Percentiles rank a stretch among this genome's conserved stretches.
These are phyloP conservation scores for Serripes groenlandicus DNA, from an alignment of 2,888 invertebrate species.

Conservation along the genomic window DNA sequence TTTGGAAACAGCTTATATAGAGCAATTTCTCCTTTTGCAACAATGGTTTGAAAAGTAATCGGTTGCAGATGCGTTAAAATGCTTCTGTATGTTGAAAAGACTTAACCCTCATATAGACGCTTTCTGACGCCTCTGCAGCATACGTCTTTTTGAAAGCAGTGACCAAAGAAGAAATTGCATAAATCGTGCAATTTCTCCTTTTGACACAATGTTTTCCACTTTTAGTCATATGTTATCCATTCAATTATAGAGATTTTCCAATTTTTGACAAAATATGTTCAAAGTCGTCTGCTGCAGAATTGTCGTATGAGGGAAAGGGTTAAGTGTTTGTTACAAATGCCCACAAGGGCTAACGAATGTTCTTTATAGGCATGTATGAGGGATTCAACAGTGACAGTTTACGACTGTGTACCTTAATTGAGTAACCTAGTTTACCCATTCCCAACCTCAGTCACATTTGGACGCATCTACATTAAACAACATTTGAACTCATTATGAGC, in stretches of 20 bases:
- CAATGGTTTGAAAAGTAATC: neutral
- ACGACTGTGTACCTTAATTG: too few species aligned
- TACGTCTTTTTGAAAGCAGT: neutral
- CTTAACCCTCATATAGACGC: neutral
- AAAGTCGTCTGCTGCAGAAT: too few species aligned
- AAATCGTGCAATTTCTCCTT: neutral
- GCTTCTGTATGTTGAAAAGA: neutral
- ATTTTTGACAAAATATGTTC: too few species aligned
- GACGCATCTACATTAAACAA: too few species aligned
- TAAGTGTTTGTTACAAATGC: too few species aligned
- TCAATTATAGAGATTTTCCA: too few species aligned
- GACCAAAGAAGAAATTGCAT: neutral
- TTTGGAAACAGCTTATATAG: neutral
- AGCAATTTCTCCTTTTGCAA: neutral
- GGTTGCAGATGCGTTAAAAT: neutral
- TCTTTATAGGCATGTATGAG: neutral
- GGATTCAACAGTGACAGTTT: neutral
- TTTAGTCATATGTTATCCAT: too few species aligned
- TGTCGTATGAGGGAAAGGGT: too few species aligned
- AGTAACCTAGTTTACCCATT: too few species aligned
- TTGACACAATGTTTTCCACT: too few species aligned
- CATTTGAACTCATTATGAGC: neutral
- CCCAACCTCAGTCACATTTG: too few species aligned
- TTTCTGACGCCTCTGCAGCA: neutral
- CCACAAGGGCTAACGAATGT: neutral